phyloP scores from a whole-genome alignment of 2,888 invertebrate species.

The Hypselothyrea guttata region DNA sequence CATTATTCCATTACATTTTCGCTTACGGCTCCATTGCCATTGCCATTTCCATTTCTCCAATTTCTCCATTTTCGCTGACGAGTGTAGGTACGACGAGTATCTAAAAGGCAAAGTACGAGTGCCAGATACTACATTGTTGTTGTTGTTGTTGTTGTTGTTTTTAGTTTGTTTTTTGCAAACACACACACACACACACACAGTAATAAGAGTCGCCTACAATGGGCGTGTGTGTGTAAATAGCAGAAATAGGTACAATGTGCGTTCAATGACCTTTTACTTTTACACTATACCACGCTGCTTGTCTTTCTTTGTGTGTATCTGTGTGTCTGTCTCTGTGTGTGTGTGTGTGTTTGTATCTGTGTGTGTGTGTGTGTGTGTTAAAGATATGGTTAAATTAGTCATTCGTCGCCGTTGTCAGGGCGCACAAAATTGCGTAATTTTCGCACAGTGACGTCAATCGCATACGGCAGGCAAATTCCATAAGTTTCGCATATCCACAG shows the following conservation, averaged over 20 bases:
- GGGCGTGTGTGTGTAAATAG: conserved; percentile 42
- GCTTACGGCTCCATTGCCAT: conserved; percentile 33
- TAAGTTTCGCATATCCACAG: background rate
- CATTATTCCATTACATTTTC: conserved; percentile 43
- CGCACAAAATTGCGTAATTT: conserved; percentile 65
- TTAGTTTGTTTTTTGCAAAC: conserved; percentile 40
- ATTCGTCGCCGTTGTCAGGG: conserved; percentile 32
- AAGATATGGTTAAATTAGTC: conserved; percentile 70
- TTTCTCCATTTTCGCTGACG: conserved; percentile 66
- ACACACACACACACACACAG: conserved; percentile 19
- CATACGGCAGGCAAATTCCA: conserved; percentile 26
- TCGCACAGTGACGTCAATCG: conserved; percentile 60
- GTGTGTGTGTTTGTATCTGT: conserved; percentile 7
- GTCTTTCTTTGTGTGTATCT: no score
- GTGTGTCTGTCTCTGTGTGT: conserved; percentile 11
- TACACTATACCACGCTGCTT: conserved; percentile 51
- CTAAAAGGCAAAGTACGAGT: background rate
- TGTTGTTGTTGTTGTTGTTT: conserved; percentile 42
- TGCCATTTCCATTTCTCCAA: conserved; percentile 55
- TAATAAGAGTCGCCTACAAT: conserved; percentile 45
- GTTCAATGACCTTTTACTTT: conserved; percentile 76
- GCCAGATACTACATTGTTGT: conserved; percentile 11
- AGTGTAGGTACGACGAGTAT: conserved; percentile 24
- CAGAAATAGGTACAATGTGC: conserved; percentile 75
- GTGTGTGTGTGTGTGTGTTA: conserved; percentile 24